phyloP scores from a whole-genome alignment of 1,140 invertebrate species.

The Zaprionus davidi region DNA sequence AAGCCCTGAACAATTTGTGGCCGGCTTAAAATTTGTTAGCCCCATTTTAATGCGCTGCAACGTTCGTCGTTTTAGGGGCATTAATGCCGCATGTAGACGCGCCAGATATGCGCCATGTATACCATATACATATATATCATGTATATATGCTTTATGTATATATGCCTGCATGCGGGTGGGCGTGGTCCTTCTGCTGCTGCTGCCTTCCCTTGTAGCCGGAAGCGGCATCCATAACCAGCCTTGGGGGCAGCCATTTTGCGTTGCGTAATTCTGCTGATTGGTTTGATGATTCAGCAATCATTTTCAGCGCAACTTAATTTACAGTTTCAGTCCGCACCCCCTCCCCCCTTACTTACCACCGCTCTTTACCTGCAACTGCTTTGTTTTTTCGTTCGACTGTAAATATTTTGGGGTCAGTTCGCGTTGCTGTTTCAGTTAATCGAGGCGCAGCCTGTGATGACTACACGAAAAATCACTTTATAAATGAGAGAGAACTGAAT shows the following conservation, averaged over 20 bases:
- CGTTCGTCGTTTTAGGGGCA: slow-evolving; percentile 36
- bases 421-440: background rate
- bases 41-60: slow-evolving; percentile 55
- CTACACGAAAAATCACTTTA: slow-evolving; percentile 23
- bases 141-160: background rate
- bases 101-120: background rate
- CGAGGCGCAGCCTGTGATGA: slow-evolving; percentile 5
- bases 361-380: background rate
- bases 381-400: background rate
- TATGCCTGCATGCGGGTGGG: slow-evolving; percentile 19
- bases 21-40: slow-evolving; percentile 69
- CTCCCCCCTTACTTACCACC: no score
- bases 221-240: slow-evolving; percentile 36
- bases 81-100: slow-evolving; percentile 27
- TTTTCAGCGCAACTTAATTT: slow-evolving; percentile 55
- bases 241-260: slow-evolving; percentile 39
- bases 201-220: slow-evolving; percentile 2
- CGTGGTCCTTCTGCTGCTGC: background rate
- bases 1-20: slow-evolving; percentile 72
- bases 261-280: slow-evolving; percentile 70
- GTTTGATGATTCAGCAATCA: slow-evolving; percentile 73
- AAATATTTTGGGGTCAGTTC: background rate
- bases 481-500: slow-evolving; percentile 5
- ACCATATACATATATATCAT: slow-evolving; percentile 14
- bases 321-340: slow-evolving; percentile 3